A percentile compares a stretch with the other conserved stretches of the same genome.
phyloP scores from a whole-genome alignment of 2,113 vertebrate species.

The Misgurnus mizolepis region DNA sequence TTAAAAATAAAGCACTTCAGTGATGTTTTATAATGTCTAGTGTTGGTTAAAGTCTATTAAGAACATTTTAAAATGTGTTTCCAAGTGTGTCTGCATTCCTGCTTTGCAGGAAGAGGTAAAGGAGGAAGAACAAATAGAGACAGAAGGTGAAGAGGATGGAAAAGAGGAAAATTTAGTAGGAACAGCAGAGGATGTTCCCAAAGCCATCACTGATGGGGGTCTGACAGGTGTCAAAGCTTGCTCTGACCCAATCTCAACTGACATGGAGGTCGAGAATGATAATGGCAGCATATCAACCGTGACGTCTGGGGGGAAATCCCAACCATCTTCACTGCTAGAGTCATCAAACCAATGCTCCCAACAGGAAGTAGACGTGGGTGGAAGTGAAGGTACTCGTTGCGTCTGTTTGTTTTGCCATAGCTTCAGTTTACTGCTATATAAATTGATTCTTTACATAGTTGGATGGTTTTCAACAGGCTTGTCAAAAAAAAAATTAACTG shows the following conservation, averaged over 20 bases:
- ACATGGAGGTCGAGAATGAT: not conserved
- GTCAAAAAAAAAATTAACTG: too few species aligned
- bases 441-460: too few species aligned
- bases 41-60: not conserved
- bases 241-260: not conserved
- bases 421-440: not conserved
- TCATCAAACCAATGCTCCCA: not conserved
- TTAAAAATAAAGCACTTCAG: not conserved
- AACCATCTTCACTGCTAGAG: not conserved
- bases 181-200: not conserved
- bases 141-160: conserved; percentile 41
- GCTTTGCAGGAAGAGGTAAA: conserved; percentile 50
- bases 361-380: conserved; percentile 28
- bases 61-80: not conserved
- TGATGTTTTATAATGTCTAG: not conserved
- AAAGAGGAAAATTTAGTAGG: conserved; percentile 30
- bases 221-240: not conserved
- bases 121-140: conserved; percentile 50
- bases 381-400: conserved; percentile 17
- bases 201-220: not conserved
- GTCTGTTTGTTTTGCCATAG: not conserved
- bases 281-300: not conserved
- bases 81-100: conserved; percentile 18
- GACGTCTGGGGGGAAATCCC: not conserved
- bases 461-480: too few species aligned